A percentile compares a stretch with the other conserved stretches of the same genome.
phyloP scores from a whole-genome alignment of 2,113 vertebrate genomes.

The Monopterus albus region DNA sequence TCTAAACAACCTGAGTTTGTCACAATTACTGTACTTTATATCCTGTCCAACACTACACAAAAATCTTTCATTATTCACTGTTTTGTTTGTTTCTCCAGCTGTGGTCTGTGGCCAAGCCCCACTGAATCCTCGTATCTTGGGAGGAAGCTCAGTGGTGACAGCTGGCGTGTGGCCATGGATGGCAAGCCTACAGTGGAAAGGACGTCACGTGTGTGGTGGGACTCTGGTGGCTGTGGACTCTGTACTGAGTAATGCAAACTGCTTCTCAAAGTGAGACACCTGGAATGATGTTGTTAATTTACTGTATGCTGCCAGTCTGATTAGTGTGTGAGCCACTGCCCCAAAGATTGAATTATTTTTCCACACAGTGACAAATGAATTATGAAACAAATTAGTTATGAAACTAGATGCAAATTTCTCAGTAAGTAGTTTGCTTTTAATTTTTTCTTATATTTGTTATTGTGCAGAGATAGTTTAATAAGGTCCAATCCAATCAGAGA shows the following conservation, averaged over 20 bases:
- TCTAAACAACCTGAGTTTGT: too few relatives aligned
- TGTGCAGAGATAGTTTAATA: too few relatives aligned
- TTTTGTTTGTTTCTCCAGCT: slow-evolving; percentile 40
- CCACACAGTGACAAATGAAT: too few relatives aligned
- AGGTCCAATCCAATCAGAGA: too few relatives aligned
- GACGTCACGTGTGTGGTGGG: slow-evolving; percentile 78
- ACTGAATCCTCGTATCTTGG: slow-evolving; percentile 20
- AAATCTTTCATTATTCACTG: not conserved
- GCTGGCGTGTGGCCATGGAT: slow-evolving; percentile 82
- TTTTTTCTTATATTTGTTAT: too few relatives aligned
- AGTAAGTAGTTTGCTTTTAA: too few relatives aligned
- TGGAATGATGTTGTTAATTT: not conserved
- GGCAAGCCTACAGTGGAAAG: slow-evolving; percentile 75
- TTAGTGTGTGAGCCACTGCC: too few relatives aligned
- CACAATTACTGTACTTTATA: too few relatives aligned
- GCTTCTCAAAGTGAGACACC: slow-evolving; percentile 67
- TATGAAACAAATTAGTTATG: too few relatives aligned
- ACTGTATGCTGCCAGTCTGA: not conserved
- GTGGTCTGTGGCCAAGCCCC: slow-evolving; percentile 66
- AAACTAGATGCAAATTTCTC: too few relatives aligned
- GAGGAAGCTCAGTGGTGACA: not conserved
- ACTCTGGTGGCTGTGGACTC: slow-evolving; percentile 74
- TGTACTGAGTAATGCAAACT: slow-evolving; percentile 76
- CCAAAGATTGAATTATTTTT: too few relatives aligned
- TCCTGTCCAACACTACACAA: too few relatives aligned